Evolutionary conservation across 2,888 invertebrate genomes (phyloP).

Genomic region (Holacanthella duospinosa): DNA sequence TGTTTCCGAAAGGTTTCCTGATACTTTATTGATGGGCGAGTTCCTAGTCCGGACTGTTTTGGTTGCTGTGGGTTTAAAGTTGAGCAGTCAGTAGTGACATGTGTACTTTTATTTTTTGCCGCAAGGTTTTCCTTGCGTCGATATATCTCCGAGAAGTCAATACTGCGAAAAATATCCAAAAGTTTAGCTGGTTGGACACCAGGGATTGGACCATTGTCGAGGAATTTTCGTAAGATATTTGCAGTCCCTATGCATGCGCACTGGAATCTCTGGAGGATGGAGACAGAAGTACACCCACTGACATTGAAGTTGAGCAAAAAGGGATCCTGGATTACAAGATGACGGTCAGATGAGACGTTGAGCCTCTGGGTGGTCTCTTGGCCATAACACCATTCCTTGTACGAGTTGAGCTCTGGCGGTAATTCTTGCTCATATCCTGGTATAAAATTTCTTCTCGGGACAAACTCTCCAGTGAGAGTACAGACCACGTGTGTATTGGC

Average conservation of each 20-base stretch:
- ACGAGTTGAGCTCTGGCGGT: slow-evolving; percentile 15
- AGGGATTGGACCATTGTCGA: too few relatives aligned
- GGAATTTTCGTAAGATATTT: not conserved
- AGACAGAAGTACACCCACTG: not conserved
- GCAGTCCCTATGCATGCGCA: not conserved
- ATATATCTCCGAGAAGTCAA: too few relatives aligned
- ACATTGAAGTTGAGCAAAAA: slow-evolving; percentile 27
- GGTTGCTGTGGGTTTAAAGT: too few relatives aligned
- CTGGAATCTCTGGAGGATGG: not conserved
- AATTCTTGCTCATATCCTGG: slow-evolving; percentile 18
- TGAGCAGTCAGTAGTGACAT: not conserved
- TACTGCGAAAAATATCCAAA: not conserved
- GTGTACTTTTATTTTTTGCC: too few relatives aligned
- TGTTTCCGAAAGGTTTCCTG: too few relatives aligned
- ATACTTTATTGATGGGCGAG: too few relatives aligned
- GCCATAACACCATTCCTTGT: slow-evolving; percentile 15
- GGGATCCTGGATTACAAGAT: slow-evolving; percentile 28
- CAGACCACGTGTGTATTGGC: slow-evolving; percentile 52
- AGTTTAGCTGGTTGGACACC: not conserved
- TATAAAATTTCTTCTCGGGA: slow-evolving; percentile 43
- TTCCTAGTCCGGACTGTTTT: too few relatives aligned
- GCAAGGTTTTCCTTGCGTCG: too few relatives aligned
- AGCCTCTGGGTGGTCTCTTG: not conserved
- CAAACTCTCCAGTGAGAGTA: slow-evolving; percentile 50
- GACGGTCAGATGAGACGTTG: slow-evolving; percentile 1